Evolutionary conservation across 2,888 invertebrate genomes (phyloP).

Genomic region (Agrotis segetum): DNA sequence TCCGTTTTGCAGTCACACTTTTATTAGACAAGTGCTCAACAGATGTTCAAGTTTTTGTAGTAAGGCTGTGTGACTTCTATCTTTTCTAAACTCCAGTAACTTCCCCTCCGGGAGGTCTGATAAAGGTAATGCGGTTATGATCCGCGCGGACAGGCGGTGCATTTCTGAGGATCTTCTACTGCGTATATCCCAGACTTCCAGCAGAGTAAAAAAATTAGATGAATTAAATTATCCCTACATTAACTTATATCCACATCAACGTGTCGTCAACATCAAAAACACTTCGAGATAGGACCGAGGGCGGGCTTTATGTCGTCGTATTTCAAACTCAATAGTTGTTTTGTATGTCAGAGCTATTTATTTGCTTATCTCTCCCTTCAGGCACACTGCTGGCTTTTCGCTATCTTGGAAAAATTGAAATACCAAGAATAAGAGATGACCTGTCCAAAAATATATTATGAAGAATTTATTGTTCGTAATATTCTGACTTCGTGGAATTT

Average conservation of each 20-base stretch:
- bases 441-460: constrained; percentile 36
- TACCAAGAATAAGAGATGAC: constrained; percentile 44
- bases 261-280: constrained; percentile 27
- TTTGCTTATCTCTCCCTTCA: constrained; percentile 48
- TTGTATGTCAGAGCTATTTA: constrained; percentile 40
- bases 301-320: constrained; percentile 22
- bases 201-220: not conserved
- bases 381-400: constrained; percentile 21
- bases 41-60: too few relatives aligned
- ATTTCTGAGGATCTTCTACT: too few relatives aligned
- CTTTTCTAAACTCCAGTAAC: too few relatives aligned
- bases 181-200: too few relatives aligned
- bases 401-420: constrained; percentile 31
- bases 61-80: too few relatives aligned
- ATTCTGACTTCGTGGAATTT: constrained; percentile 29
- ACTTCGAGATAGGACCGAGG: constrained; percentile 15
- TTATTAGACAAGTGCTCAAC: too few relatives aligned
- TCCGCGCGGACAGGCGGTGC: too few relatives aligned
- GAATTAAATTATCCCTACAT: not conserved
- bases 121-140: too few relatives aligned
- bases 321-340: constrained; percentile 51
- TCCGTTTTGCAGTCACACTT: too few relatives aligned
- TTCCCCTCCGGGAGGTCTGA: too few relatives aligned
- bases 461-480: constrained; percentile 40
- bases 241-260: not conserved